Conservation (phyloP, 2,797 vertebrate genomes). For the Gila robusta region DNA sequence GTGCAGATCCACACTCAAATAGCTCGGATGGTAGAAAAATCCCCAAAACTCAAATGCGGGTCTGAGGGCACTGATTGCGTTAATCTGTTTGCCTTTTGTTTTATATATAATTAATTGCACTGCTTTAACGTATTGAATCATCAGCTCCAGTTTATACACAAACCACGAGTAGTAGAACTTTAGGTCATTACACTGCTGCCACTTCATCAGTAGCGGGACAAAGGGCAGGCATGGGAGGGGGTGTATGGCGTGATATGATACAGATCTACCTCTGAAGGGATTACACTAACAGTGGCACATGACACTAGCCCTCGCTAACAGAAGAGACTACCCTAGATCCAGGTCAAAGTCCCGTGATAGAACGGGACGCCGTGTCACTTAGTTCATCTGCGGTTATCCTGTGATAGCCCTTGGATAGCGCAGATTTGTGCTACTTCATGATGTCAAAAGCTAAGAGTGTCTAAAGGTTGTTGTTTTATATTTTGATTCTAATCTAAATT, state of each 20-base stretch:
- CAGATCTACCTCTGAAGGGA: conserved; percentile 12
- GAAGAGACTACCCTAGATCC: conserved; percentile 7
- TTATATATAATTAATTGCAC: background rate
- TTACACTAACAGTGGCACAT: background rate
- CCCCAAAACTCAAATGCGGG: background rate
- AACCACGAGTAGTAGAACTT: conserved; percentile 7
- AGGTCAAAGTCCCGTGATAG: conserved; percentile 45
- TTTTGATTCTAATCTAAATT: conserved; percentile 3
- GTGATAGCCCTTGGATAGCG: background rate
- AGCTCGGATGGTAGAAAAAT: background rate
- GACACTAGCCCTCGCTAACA: background rate
- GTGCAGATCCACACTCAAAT: background rate
- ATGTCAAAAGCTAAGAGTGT: background rate
- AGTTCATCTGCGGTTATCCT: background rate
- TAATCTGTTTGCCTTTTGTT: background rate
- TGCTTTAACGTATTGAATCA: background rate
- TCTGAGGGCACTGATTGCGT: background rate
- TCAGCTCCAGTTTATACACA: conserved; percentile 10
- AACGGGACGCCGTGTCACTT: background rate
- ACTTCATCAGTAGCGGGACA: conserved; percentile 47
- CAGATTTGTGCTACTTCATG: background rate
- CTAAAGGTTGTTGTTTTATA: background rate
- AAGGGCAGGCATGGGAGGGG: conserved; percentile 22
- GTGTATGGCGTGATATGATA: conserved; percentile 36
- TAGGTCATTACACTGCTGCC: conserved; percentile 44